These are phyloP conservation scores for Brachionus manjavacas DNA, from an alignment of 1,140 invertebrate genomes.

Conservation along the genomic window DNA sequence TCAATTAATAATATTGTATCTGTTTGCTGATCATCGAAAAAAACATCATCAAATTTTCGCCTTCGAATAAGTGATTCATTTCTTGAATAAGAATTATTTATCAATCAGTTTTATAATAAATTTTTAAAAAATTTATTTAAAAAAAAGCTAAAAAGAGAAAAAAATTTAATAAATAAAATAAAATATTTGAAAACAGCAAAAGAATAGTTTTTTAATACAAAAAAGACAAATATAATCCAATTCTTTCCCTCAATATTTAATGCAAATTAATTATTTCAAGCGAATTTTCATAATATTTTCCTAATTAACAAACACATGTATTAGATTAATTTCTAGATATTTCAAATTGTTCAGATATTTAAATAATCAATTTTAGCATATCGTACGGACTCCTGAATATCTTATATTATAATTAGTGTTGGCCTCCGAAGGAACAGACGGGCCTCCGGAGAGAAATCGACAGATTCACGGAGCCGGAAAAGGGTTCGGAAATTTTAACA, in stretches of 20 bases:
- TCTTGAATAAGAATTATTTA: background rate
- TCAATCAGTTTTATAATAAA: background rate
- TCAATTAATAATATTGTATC: background rate
- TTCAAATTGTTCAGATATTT: background rate
- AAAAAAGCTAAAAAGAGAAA: too few relatives aligned
- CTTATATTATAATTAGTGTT: too few relatives aligned
- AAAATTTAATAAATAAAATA: too few relatives aligned
- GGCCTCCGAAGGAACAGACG: too few relatives aligned
- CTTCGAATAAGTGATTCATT: background rate
- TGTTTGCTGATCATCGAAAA: background rate
- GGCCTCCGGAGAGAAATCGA: too few relatives aligned
- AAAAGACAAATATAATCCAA: too few relatives aligned
- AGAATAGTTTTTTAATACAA: too few relatives aligned
- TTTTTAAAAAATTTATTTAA: background rate
- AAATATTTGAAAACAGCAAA: too few relatives aligned
- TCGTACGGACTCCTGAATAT: background rate
- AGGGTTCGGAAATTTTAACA: too few relatives aligned
- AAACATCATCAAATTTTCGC: background rate
- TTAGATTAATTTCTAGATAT: background rate
- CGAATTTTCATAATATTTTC: constrained; percentile 16
- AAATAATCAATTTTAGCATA: background rate
- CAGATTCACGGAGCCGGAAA: too few relatives aligned
- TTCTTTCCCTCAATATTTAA: too few relatives aligned
- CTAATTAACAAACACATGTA: constrained; percentile 18
- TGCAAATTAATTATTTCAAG: too few relatives aligned